A percentile compares a stretch with the other conserved stretches of the same genome.
Evolutionary conservation across 2,113 vertebrate genomes (phyloP).

Genomic region (Canis aureus): DNA sequence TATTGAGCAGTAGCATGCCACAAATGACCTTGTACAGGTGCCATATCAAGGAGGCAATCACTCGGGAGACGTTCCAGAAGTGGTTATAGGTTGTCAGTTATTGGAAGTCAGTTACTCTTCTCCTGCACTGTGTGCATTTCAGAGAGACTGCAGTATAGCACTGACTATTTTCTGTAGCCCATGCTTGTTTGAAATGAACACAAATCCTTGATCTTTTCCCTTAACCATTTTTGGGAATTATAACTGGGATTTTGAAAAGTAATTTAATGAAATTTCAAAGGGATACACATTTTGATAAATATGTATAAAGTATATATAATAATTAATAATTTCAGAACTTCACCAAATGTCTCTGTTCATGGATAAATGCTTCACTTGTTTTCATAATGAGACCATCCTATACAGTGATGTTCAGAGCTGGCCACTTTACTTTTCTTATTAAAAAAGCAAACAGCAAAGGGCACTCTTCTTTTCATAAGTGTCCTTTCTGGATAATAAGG

Average conservation of each 20-base stretch:
- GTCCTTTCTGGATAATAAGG: background rate
- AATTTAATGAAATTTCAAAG: background rate
- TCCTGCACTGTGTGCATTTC: background rate
- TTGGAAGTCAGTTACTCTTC: background rate
- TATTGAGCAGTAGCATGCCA: background rate
- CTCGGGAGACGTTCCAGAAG: background rate
- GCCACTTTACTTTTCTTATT: background rate
- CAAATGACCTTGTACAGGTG: background rate
- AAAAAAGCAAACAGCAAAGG: background rate
- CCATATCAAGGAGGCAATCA: background rate
- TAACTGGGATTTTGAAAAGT: conserved; percentile 37
- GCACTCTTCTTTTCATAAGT: background rate
- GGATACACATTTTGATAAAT: conserved; percentile 3
- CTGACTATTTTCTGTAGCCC: background rate
- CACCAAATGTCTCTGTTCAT: background rate
- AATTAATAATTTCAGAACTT: conserved; percentile 33
- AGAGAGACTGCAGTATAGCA: background rate
- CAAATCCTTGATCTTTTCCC: background rate
- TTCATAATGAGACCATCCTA: background rate
- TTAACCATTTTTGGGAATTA: conserved; percentile 52
- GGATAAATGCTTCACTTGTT: background rate
- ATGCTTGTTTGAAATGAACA: background rate
- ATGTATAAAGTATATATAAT: background rate
- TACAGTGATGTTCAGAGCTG: background rate
- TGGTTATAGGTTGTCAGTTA: background rate